Conservation (phyloP, 2,113 vertebrate genomes). For the Myocastor coypus region DNA sequence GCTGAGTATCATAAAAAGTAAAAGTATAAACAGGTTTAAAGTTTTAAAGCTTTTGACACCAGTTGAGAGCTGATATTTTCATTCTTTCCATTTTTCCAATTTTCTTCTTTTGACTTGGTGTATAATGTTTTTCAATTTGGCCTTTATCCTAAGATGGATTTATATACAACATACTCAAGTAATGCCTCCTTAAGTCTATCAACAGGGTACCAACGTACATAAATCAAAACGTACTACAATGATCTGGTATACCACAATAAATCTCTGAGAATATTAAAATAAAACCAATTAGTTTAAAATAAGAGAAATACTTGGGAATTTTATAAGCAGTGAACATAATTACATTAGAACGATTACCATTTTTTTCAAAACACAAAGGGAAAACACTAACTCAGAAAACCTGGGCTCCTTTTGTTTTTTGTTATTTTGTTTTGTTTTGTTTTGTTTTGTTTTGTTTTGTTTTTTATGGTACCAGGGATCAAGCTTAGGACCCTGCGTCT, state of each 20-base stretch:
- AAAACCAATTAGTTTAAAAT: not conserved
- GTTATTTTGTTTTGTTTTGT: too few relatives aligned
- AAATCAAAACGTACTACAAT: not conserved
- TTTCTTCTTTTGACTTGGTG: slow-evolving; percentile 54
- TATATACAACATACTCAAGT: not conserved
- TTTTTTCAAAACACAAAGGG: slow-evolving; percentile 27
- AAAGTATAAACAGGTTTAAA: slow-evolving; percentile 45
- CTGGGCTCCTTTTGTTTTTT: not conserved
- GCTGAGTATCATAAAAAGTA: slow-evolving; percentile 69
- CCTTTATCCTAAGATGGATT: not conserved
- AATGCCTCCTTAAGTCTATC: slow-evolving; percentile 11
- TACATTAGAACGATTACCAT: slow-evolving; percentile 23
- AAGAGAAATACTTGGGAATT: not conserved
- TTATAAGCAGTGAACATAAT: not conserved
- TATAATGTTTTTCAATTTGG: slow-evolving; percentile 32
- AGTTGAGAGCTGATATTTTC: slow-evolving; percentile 20
- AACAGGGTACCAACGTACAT: not conserved
- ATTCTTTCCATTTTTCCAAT: slow-evolving; percentile 48
- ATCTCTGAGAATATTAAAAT: slow-evolving; percentile 9
- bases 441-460: too few relatives aligned
- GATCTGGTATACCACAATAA: not conserved
- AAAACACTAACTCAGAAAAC: not conserved
- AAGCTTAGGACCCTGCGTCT: too few relatives aligned
- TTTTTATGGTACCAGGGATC: too few relatives aligned
- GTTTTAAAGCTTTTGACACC: slow-evolving; percentile 68